These are phyloP conservation scores for Melanostigma gelatinosum DNA, from an alignment of 2,113 vertebrate genomes.

Conservation along the genomic window DNA sequence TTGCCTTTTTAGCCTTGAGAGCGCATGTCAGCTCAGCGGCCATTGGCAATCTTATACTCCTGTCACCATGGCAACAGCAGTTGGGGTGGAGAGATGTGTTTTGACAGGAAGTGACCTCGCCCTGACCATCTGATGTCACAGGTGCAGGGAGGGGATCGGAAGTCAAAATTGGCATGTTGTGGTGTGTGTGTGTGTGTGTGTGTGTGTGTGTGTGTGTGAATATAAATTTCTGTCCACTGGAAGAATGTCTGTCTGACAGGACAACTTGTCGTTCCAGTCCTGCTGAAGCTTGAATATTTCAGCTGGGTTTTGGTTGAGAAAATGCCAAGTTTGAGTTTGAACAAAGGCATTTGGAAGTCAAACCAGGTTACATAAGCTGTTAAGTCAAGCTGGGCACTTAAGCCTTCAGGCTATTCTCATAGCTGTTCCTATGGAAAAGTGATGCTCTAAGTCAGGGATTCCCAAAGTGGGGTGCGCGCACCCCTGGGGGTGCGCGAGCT, in stretches of 20 bases:
- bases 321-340: neutral
- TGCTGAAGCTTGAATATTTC: neutral
- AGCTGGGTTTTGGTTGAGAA: neutral
- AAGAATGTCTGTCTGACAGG: conserved; percentile 17
- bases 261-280: neutral
- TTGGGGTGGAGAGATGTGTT: conserved; percentile 17
- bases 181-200: neutral
- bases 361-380: neutral
- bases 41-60: neutral
- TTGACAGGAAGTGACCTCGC: conserved; percentile 58
- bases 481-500: no score
- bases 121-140: conserved; percentile 44
- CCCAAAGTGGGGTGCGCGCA: no score
- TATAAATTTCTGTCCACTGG: neutral
- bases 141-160: conserved; percentile 30
- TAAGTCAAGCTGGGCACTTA: neutral
- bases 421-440: no score
- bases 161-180: conserved; percentile 35
- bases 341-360: neutral
- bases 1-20: conserved; percentile 4
- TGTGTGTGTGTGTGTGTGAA: neutral
- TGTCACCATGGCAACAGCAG: conserved; percentile 43
- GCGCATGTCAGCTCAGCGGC: conserved; percentile 23
- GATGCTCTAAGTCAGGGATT: no score
- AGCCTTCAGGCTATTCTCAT: no score